Evolutionary conservation across 2,888 invertebrate genomes (phyloP), one percentile per base, ranked within the genome.

Genomic region (Eretmocerus hayati): DNA sequence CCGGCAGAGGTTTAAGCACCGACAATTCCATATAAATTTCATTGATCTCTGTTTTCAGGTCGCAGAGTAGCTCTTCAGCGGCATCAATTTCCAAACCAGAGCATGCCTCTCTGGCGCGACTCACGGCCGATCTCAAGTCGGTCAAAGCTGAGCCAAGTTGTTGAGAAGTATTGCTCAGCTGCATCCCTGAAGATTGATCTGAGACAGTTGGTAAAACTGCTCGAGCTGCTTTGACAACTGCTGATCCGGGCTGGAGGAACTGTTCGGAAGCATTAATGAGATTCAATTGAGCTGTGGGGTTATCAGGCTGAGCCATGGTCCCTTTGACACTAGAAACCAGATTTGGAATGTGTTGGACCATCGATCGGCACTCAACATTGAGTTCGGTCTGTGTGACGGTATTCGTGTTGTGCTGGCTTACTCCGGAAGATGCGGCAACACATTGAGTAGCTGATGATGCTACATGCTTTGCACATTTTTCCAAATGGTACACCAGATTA

Each of bases 361-460:
- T 81, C 11, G 77, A 75, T 45, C 78, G 78, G 64, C 90, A 90
- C 62, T 90, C 87, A 44, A 81, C 78, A 48, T 83, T 70, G 2
- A 93, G 73, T 18, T 85, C 83, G 62, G 89, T 87, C 72, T 90
- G 79, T 21, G 81, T 78, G 3, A 73, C 67, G 9, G 72, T 66
- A 64, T 87, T 89, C 42, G 78, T 77, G 67, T 85, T 90, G 70
- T 89, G 81, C 20, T 81, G 80, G 2, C 81, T 80, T 0, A 89
- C 90, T 58, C 86, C 86, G 58, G 90, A 88, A 0, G 92, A 86
- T 0, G 94, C 88, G 1, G 90, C 85, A 56, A 95, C 85, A 60
- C 92, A 86, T 67, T 96, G 95, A 0, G 91, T 92, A 0, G 92
- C 91, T 46, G 89, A 86, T 0, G 90, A 83, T 0, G 90, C 87